Base-by-base conservation (phyloP, 2,888 invertebrate genomes). In the Polydrusus tereticollis region DNA sequence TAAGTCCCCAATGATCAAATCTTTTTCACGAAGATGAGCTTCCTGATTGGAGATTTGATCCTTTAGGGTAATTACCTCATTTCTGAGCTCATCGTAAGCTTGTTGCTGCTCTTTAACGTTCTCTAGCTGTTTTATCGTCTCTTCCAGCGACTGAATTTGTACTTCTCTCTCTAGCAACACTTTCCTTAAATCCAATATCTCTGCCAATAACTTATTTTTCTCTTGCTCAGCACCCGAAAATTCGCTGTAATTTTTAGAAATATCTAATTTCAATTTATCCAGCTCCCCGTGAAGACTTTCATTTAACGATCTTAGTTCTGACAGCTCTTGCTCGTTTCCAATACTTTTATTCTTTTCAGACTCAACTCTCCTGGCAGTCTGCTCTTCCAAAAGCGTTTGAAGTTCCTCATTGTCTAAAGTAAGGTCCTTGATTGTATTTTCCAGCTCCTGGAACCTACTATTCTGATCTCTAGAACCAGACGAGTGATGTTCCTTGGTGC, bases 371-470 rank as follows among this genome's bases (percentile, higher is more conserved):
- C 85, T 52, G 36, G 80, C 77, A 71, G 85, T 84, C 69, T 88
- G 89, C 70, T 89, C 88, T 67, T 89, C 89, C 14, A 91, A 80
- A 33, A 89, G 78, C 0, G 86, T 83, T 77, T 90, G 90, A 45
- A 91, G 77, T 73, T 91, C 90, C 72, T 89, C 89, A 75, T 90
- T 90, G 75, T 91, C 91, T 0, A 86, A 82, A n/a, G 87, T 87
- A n/a, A 91, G 80, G 67, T 90, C 90, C 74, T 88, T 88, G 62
- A 91, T 83, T 63, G 87, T 88, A 21, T 87, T 86, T 69, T 87
- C 87, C 2, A 91, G 79, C 73, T 88, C 87, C 8, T 86, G 83
- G n/a, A 90, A 82, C 77, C 87, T 86, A 7, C 2, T 26, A 0
- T 20, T 14, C 23, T 68, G 58, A 8, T 29, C 59, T 0, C n/a